Base-by-base conservation (phyloP, 1,140 invertebrate genomes). In the Ooceraea biroi region DNA sequence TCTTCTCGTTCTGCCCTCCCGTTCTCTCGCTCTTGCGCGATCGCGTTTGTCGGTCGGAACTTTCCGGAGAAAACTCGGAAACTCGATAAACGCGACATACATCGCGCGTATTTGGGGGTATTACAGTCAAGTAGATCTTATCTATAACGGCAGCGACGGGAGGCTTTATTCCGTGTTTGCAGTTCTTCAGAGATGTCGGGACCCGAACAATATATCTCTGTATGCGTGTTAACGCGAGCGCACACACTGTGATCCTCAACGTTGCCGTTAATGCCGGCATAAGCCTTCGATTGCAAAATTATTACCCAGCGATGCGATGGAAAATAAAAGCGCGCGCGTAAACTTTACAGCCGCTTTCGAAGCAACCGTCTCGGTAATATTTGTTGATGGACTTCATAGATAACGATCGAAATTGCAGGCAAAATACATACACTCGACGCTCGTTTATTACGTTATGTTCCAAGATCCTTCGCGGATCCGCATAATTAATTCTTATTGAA, bases 11-110 rank as follows among this genome's bases (percentile, higher is more conserved):
- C 52, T n/a, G n/a, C n/a, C 30, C 14, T 22, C 60, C 25, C 30
- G 12, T 12, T 77, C 30, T 1, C 27, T 78, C 10, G 25, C 44
- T 52, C 61, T 12, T 27, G 30, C 60, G 0, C 50, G 14, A 52
- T 52, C 17, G 5, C 14, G 22, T 57, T 78, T 19, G 36, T 55
- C 76, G 52, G 46, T 5, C 17, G 46, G 30, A 55, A 68, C 65
- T 71, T 71, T 57, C 8, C 36, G 12, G 50, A 1, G 7, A 57
- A 58, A 80, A 80, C 76, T 80, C 69, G 25, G 3, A 25, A 80
- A 80, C 22, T 71, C 76, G 41, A 80, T 58, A 80, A 80, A 80
- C 65, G 65, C 50, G 25, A 80, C 76, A 36, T 58, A 80, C 65
- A 71, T 80, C 76, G 55, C 76, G 55, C 55, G 25, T 80, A 69